These are phyloP conservation scores for Gonioctena quinquepunctata DNA, from an alignment of 1,140 invertebrate genomes.

Conservation along the genomic window DNA sequence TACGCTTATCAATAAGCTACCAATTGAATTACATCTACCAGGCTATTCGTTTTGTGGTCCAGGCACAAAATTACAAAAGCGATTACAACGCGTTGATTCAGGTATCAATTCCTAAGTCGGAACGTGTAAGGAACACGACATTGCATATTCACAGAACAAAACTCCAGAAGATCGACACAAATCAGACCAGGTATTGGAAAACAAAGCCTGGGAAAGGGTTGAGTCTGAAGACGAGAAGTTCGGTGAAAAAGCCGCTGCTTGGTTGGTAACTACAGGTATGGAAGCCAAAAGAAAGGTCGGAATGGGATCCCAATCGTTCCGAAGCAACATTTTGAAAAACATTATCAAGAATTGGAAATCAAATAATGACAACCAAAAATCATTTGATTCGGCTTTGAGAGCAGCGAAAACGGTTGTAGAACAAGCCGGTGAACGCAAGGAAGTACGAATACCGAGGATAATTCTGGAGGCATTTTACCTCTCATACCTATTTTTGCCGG, in stretches of 20 bases:
- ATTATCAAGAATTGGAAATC: background rate
- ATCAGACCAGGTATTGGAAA: constrained; percentile 53
- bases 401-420: background rate
- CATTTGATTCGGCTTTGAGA: background rate
- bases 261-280: constrained; percentile 28
- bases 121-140: constrained; percentile 58
- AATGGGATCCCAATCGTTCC: constrained; percentile 23
- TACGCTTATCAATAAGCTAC: constrained; percentile 48
- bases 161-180: constrained; percentile 49
- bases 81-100: constrained; percentile 53
- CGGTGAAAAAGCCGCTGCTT: constrained; percentile 46
- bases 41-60: constrained; percentile 58
- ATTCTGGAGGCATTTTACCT: constrained; percentile 47
- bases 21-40: constrained; percentile 57
- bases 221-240: constrained; percentile 50
- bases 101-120: constrained; percentile 57
- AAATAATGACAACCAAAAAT: background rate
- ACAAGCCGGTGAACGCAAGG: background rate
- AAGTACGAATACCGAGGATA: background rate
- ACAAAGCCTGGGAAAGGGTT: constrained; percentile 53
- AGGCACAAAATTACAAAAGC: too few species aligned
- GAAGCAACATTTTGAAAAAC: background rate
- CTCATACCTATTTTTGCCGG: constrained; percentile 53
- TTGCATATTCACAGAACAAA: constrained; percentile 52
- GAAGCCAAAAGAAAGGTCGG: constrained; percentile 38